Base-by-base conservation (phyloP, 2,113 vertebrate genomes). In the Pterophyllum scalare region DNA sequence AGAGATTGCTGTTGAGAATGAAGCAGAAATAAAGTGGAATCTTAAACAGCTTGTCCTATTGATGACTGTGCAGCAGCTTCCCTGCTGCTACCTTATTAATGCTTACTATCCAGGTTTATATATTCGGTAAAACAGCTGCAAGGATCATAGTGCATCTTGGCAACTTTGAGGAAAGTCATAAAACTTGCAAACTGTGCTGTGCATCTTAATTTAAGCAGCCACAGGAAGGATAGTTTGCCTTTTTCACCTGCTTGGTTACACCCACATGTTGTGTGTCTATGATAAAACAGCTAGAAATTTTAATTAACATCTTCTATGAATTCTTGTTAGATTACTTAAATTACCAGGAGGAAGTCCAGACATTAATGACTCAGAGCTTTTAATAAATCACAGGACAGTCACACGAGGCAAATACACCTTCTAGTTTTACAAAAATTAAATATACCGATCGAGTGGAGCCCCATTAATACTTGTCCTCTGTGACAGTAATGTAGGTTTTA, bases 31-130 rank as follows among this genome's bases (percentile, higher is more conserved):
- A 77, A 77, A 61, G 70, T 58, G 59, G 35, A 82, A 54, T 75
- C 56, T 89, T 58, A 67, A 57, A 79, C 60, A 85, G 38, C 77
- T 59, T n/a, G 14, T 82, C 19, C 77, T 86, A 76, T 62, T 86
- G 89, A 12, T 74, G 84, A 57, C 38, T 54, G 59, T 80, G 38
- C 28, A 74, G 74, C 78, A 38, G 79, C 38, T 65, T 88, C 79
- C 35, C 77, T 70, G 28, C 67, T 43, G 64, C 75, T 59, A 81
- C 59, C 60, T 65, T 74, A 81, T 72, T 46, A 81, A 86, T 76
- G 59, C 65, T 35, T 17, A 75, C 6, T 24, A 80, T 13, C 80
- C 26, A 17, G 77, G 35, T 70, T 82, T 61, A 64, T 79, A 83
- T 60, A 76, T 77, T 43, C 57, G 40, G 82, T 19, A 76, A 67